These are phyloP conservation scores for Manacus vitellinus DNA, from an alignment of 2,113 vertebrate genomes.

Conservation along the genomic window DNA sequence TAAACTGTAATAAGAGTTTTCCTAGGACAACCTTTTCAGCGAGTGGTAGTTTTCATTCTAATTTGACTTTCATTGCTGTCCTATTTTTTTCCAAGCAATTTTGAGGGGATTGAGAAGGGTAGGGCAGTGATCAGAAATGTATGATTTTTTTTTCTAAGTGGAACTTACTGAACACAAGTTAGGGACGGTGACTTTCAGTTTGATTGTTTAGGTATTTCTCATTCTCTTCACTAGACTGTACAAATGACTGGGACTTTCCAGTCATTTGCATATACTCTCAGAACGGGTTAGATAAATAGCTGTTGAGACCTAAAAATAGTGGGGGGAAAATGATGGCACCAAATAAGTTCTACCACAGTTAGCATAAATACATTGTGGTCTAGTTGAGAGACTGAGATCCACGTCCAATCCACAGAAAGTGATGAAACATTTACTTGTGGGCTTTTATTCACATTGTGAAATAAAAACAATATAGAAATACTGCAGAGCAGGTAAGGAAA, in stretches of 20 bases:
- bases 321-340: not conserved
- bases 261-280: constrained; percentile 75
- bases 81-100: not conserved
- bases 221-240: constrained; percentile 57
- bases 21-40: not conserved
- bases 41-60: not conserved
- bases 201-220: constrained; percentile 40
- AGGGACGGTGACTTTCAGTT: constrained; percentile 45
- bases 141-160: not conserved
- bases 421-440: not conserved
- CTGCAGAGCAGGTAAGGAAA: not conserved
- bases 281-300: constrained; percentile 67
- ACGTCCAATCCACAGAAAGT: not conserved
- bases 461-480: not conserved
- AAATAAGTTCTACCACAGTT: not conserved
- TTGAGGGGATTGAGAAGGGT: not conserved
- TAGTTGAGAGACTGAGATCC: not conserved
- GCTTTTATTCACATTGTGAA: not conserved
- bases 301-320: constrained; percentile 64
- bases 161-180: constrained; percentile 2
- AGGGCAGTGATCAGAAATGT: not conserved
- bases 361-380: not conserved
- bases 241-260: constrained; percentile 78
- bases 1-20: not conserved
- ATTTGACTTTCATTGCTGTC: not conserved